phyloP scores from a whole-genome alignment of 2,113 vertebrate species.

The Speoplatyrhinus poulsoni region DNA sequence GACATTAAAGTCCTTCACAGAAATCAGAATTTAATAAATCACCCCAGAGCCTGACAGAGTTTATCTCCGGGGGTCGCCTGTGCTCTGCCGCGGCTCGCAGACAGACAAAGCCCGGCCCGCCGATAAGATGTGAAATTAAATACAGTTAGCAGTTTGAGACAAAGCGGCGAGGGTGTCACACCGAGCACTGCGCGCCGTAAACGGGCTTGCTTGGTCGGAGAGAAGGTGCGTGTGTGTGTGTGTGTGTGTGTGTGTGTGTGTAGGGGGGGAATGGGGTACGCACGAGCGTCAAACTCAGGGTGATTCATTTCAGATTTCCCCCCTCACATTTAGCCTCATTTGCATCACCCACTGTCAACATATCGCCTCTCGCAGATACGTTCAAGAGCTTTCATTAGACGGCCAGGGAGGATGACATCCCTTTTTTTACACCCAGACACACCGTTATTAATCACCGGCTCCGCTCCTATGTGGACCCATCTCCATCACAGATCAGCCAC shows the following conservation, averaged over 20 bases:
- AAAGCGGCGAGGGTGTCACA: constrained; percentile 74
- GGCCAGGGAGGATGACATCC: constrained; percentile 86
- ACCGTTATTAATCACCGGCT: constrained; percentile 79
- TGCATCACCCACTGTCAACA: constrained; percentile 79
- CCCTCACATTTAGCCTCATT: constrained; percentile 80
- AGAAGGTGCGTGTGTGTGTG: neutral
- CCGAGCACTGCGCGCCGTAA: constrained; percentile 65
- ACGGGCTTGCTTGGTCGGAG: too few relatives aligned
- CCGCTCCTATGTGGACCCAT: constrained; percentile 69
- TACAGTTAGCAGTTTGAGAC: constrained; percentile 80
- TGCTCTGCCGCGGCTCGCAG: constrained; percentile 76
- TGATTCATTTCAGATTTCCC: constrained; percentile 77
- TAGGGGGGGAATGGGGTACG: neutral
- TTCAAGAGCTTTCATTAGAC: constrained; percentile 79
- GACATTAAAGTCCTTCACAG: constrained; percentile 84
- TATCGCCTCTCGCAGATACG: constrained; percentile 69
- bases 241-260: too few relatives aligned
- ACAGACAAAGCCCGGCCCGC: constrained; percentile 75
- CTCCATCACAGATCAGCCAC: constrained; percentile 78
- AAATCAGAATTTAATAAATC: constrained; percentile 88
- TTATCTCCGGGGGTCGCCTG: constrained; percentile 85
- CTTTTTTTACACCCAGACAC: constrained; percentile 81
- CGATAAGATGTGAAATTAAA: constrained; percentile 86
- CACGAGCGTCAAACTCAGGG: constrained; percentile 46
- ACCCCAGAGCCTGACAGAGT: constrained; percentile 84